Evolutionary conservation across 2,113 vertebrate species (phyloP).

Genomic region (Ciconia stormi): DNA sequence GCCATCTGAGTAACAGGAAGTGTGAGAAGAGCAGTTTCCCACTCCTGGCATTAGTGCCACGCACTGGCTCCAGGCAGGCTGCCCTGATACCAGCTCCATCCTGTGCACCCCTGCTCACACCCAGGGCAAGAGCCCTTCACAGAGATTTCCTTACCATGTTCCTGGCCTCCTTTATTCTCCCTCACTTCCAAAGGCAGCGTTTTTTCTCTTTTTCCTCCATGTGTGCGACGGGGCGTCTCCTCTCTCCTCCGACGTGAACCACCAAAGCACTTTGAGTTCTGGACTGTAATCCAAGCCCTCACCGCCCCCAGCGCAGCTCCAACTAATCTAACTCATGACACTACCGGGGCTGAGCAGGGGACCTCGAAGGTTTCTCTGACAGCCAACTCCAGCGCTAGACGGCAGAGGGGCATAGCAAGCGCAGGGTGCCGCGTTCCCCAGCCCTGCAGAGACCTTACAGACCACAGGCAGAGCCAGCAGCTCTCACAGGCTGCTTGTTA

Average conservation of each 20-base stretch:
- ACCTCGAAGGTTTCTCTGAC: constrained; percentile 69
- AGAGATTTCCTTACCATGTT: constrained; percentile 60
- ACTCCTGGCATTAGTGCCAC: not conserved
- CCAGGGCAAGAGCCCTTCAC: not conserved
- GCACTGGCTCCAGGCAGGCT: not conserved
- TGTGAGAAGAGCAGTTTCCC: not conserved
- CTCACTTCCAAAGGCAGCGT: constrained; percentile 13
- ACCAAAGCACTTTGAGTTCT: constrained; percentile 56
- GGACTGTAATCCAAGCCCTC: constrained; percentile 69
- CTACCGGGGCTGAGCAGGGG: constrained; percentile 56
- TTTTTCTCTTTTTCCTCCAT: constrained; percentile 67
- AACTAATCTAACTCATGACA: constrained; percentile 73
- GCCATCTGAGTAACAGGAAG: not conserved
- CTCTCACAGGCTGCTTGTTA: not conserved
- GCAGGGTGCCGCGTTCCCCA: not conserved
- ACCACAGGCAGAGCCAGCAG: not conserved
- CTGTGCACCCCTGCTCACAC: not conserved
- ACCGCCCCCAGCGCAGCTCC: constrained; percentile 68
- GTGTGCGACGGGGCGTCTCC: constrained; percentile 38
- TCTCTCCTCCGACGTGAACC: constrained; percentile 43
- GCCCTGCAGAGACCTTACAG: not conserved
- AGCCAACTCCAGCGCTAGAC: constrained; percentile 43
- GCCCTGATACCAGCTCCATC: not conserved
- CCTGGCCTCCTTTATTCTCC: not conserved
- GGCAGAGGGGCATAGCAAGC: not conserved